Conservation (phyloP, 2,797 vertebrate genomes). For the Lindbergichthys nudifrons region DNA sequence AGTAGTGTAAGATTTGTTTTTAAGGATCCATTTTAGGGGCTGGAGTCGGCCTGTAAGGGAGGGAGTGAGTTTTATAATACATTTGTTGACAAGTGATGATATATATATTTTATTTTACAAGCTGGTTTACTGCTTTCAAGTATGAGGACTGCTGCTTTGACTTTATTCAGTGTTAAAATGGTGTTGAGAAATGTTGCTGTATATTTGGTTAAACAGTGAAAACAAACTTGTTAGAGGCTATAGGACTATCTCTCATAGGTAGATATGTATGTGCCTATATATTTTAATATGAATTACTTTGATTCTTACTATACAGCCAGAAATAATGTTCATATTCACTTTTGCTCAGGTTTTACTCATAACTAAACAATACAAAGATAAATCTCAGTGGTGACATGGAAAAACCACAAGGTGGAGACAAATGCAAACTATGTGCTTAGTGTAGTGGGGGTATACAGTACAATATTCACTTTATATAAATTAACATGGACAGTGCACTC, state of each 20-base stretch:
- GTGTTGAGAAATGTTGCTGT: neutral
- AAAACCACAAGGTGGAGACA: conserved; percentile 54
- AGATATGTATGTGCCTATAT: conserved; percentile 2
- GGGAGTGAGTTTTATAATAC: neutral
- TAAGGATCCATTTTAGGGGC: neutral
- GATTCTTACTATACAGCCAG: conserved; percentile 6
- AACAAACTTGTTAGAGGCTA: neutral
- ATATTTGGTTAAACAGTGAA: neutral
- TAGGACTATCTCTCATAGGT: neutral
- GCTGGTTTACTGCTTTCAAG: neutral
- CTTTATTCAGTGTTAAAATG: neutral
- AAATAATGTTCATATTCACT: neutral
- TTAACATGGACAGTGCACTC: neutral
- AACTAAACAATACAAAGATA: neutral
- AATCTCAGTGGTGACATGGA: neutral
- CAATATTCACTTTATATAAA: neutral
- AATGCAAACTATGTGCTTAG: neutral
- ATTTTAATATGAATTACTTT: conserved; percentile 13
- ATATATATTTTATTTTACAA: conserved; percentile 8
- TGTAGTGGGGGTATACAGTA: neutral
- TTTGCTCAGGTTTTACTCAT: conserved; percentile 2
- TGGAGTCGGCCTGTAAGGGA: neutral
- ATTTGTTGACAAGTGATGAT: neutral
- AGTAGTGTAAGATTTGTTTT: neutral
- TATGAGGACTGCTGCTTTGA: conserved; percentile 6